These are phyloP conservation scores for Rhinoderma darwinii DNA, from an alignment of 2,113 vertebrate species.

Conservation along the genomic window DNA sequence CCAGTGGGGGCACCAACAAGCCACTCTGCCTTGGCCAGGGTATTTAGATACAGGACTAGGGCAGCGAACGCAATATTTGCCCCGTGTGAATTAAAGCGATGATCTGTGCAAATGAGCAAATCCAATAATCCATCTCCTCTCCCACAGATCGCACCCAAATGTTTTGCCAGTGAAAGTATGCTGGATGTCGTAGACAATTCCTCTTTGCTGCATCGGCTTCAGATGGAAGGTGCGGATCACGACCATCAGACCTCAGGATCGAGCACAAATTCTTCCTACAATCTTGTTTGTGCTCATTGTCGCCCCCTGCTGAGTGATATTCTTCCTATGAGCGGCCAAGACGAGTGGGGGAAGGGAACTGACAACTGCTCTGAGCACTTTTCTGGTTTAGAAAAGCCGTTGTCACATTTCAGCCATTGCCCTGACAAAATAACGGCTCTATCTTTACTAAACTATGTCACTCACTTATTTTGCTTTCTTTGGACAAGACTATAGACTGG, in stretches of 20 bases:
- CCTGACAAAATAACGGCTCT: no score
- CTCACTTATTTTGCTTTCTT: no score
- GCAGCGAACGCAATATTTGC: not conserved
- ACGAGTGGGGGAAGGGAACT: not conserved
- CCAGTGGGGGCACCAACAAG: no score
- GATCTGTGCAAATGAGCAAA: no score
- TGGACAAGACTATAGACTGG: no score
- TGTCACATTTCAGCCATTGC: not conserved
- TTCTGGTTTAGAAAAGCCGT: not conserved
- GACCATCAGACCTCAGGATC: no score
- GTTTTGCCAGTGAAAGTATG: conserved; percentile 76
- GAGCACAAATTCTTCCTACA: no score
- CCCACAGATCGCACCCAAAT: conserved; percentile 76
- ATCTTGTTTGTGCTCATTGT: not conserved
- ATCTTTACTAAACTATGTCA: no score
- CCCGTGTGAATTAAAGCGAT: no score
- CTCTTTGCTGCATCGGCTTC: conserved; percentile 89
- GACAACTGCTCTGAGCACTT: not conserved
- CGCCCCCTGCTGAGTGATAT: not conserved
- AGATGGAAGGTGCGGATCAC: conserved; percentile 94
- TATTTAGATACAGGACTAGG: not conserved
- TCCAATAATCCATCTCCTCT: not conserved
- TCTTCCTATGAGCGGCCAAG: not conserved
- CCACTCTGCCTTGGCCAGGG: no score
- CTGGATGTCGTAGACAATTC: conserved; percentile 84